These are phyloP conservation scores for Agelas oroides DNA, from an alignment of 37 sponge, comb jelly and placozoan species.

Conservation along the genomic window DNA sequence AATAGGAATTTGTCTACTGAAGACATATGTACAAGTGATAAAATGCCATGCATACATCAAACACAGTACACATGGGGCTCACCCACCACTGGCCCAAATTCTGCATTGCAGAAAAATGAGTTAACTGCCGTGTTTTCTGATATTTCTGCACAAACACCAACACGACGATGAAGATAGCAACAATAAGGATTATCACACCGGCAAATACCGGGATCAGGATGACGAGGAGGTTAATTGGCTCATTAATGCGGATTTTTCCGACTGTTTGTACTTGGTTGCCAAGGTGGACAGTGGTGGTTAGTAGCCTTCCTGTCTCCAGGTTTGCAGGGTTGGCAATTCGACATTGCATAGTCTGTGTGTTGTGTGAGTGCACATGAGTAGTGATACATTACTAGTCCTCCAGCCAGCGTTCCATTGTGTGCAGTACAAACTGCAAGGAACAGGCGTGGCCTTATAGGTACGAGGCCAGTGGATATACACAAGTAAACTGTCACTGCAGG, in stretches of 20 bases:
- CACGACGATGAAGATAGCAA: constrained; percentile 53
- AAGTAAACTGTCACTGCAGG: too few relatives aligned
- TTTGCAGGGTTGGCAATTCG: constrained; percentile 2
- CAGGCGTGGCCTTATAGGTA: too few relatives aligned
- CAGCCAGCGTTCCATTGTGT: too few relatives aligned
- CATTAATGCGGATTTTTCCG: constrained; percentile 15
- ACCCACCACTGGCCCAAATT: too few relatives aligned
- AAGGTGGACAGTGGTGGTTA: constrained; percentile 29
- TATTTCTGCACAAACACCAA: constrained; percentile 41
- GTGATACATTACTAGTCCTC: too few relatives aligned
- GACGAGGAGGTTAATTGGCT: constrained; percentile 11
- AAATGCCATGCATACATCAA: too few relatives aligned
- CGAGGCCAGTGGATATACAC: too few relatives aligned
- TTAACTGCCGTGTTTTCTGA: constrained; percentile 56
- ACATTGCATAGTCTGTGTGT: constrained; percentile 15
- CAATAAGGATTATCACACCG: constrained; percentile 32
- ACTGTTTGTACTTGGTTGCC: constrained; percentile 15
- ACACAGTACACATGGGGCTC: too few relatives aligned
- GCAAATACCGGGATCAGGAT: constrained; percentile 42
- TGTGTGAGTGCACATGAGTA: constrained; percentile 19
- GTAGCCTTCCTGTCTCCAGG: neutral
- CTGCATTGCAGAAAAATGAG: too few relatives aligned
- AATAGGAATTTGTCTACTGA: too few relatives aligned
- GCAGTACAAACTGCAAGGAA: too few relatives aligned
- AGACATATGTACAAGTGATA: too few relatives aligned